Evolutionary conservation across 64 coral and sea anemone genomes (phyloP).

Genomic region (Montipora sp.): DNA sequence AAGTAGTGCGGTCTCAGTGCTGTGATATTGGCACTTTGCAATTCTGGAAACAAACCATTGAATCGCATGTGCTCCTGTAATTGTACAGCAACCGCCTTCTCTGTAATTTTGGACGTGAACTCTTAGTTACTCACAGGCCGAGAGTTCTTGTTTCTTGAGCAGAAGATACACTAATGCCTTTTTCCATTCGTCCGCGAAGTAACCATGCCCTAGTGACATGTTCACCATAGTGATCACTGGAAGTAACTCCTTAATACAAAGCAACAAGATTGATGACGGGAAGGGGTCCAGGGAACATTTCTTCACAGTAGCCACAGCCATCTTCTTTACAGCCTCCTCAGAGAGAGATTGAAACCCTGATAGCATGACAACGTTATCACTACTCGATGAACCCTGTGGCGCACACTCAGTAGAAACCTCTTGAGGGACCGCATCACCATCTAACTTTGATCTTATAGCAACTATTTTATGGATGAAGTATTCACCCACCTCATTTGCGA

Average conservation of each 20-base stretch:
- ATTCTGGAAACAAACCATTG: conserved; percentile 61
- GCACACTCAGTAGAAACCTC: background rate
- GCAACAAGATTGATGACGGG: conserved; percentile 45
- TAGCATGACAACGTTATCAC: conserved; percentile 21
- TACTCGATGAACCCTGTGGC: background rate
- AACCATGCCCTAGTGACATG: conserved; percentile 48
- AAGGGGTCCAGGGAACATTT: conserved; percentile 68
- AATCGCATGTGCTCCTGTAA: conserved; percentile 52
- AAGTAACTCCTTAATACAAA: conserved; percentile 60
- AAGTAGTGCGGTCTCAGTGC: conserved; percentile 67
- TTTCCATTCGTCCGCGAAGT: conserved; percentile 50
- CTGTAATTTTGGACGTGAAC: conserved; percentile 69
- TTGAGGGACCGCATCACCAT: background rate
- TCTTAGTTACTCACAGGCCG: conserved; percentile 50
- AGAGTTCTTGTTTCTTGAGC: conserved; percentile 48
- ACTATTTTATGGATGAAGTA: conserved; percentile 38
- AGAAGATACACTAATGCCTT: conserved; percentile 56
- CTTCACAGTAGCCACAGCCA: conserved; percentile 15
- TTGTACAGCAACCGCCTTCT: conserved; percentile 59
- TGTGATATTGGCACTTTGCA: conserved; percentile 59
- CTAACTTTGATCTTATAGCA: conserved; percentile 13
- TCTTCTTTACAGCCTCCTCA: conserved; percentile 25
- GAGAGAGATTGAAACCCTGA: conserved; percentile 8
- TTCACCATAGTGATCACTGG: conserved; percentile 73
- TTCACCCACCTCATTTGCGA: conserved; percentile 30